Evolutionary conservation across 2,113 vertebrate species (phyloP), one percentile per base, ranked within the genome.

Genomic region (Perca flavescens): DNA sequence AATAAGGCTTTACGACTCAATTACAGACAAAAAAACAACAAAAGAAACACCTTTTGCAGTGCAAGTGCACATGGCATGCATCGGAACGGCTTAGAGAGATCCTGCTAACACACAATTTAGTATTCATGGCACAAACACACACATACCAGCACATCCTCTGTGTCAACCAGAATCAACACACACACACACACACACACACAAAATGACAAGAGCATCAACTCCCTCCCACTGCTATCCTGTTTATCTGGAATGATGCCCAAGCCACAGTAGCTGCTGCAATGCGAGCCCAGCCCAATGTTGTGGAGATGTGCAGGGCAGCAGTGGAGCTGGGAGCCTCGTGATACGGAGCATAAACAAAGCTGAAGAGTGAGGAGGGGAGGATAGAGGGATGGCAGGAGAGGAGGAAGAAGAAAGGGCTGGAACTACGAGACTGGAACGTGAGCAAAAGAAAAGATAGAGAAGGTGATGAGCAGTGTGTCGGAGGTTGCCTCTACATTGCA

Each of bases 51-150:
- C 64, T 77, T 65, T 50, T 75, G 8, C 46, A 40, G 28, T 49
- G 13, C n/a, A 34, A 58, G 50, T 36, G 69, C 43, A 81, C 66
- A 53, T 61, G 60, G 56, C 65, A 72, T 14, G 16, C 56, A 68
- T 57, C 50, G 85, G 49, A 72, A 56, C 19, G 16, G 64, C 78
- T 57, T 15, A 43, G 57, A 83, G 53, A 69, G 65, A 84, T 74
- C 80, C 61, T 11, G 40, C 40, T 66, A 40, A 77, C 75, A 22
- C 66, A 2, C 63, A 58, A 77, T 80, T 86, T 86, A 77, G 67
- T 77, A 86, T 91, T 88, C 86, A 64, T 46, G 40, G 34, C 89
- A 83, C 81, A 87, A 66, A 79, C 53, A 11, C 79, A 54, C 52
- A 79, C 79, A 79, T 77, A 46, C 80, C 34, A 68, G 80, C 82